Conservation (phyloP, 2,888 invertebrate species). For the Lasiommata megera region DNA sequence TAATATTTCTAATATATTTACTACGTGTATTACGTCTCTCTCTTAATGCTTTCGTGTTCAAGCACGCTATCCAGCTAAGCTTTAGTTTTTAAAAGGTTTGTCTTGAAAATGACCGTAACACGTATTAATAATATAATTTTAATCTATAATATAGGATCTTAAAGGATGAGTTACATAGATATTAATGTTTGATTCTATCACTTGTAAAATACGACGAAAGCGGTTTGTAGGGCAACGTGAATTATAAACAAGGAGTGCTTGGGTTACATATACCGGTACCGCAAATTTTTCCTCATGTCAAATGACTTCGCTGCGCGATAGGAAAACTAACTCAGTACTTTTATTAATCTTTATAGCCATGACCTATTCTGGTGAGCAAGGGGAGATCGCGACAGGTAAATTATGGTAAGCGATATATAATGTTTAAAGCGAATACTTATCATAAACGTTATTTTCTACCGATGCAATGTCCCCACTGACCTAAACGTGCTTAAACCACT, state of each 20-base stretch:
- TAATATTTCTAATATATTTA: too few relatives aligned
- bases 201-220: slow-evolving; percentile 16
- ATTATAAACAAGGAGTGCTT: slow-evolving; percentile 31
- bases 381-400: background rate
- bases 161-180: background rate
- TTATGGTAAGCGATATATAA: too few relatives aligned
- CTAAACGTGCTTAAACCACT: too few relatives aligned
- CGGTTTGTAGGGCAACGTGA: slow-evolving; percentile 24
- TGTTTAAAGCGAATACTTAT: too few relatives aligned
- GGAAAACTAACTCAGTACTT: background rate
- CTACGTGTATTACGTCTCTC: too few relatives aligned
- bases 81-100: background rate
- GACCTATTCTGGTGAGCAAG: background rate
- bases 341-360: background rate
- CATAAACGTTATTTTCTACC: too few relatives aligned
- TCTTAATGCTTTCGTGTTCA: too few relatives aligned
- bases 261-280: slow-evolving; percentile 23
- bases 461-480: too few relatives aligned
- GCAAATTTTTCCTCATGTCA: slow-evolving; percentile 21
- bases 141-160: background rate
- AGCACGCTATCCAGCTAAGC: background rate
- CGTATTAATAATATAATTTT: background rate
- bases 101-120: too few relatives aligned
- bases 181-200: slow-evolving; percentile 28
- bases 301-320: background rate